Evolutionary conservation across 2,888 invertebrate genomes (phyloP).

Genomic region (Parelbella ahira): DNA sequence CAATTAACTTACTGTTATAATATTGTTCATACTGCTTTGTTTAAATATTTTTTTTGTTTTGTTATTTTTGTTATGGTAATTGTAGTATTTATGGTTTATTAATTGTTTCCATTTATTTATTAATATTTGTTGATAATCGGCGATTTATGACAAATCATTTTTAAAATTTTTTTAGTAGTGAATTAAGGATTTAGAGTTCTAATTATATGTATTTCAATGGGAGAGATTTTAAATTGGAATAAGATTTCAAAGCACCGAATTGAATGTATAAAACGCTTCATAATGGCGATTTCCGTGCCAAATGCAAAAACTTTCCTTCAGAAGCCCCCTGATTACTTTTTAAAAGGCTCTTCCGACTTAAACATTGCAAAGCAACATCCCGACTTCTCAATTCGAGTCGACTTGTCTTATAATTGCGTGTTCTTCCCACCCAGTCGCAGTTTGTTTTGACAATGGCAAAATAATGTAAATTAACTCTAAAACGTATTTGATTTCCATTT

Average conservation of each 20-base stretch:
- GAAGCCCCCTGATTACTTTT: constrained; percentile 70
- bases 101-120: no score
- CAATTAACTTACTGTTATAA: no score
- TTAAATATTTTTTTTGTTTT: constrained; percentile 1
- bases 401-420: constrained; percentile 58
- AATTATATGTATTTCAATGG: neutral
- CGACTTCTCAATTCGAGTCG: constrained; percentile 51
- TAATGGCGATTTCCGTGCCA: constrained; percentile 56
- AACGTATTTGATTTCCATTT: no score
- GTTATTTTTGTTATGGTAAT: no score
- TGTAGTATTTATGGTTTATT: no score
- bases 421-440: constrained; percentile 60
- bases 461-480: no score
- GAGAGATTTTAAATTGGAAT: constrained; percentile 33
- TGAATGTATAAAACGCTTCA: constrained; percentile 63
- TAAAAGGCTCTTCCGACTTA: constrained; percentile 60
- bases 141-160: no score
- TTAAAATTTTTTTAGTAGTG: no score
- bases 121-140: no score
- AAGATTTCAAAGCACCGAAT: constrained; percentile 56
- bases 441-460: constrained; percentile 47
- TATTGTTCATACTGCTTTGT: no score
- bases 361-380: constrained; percentile 59
- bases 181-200: no score
- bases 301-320: constrained; percentile 58